Conservation (phyloP, 2,113 vertebrate genomes). For the Tonatia bakeri region DNA sequence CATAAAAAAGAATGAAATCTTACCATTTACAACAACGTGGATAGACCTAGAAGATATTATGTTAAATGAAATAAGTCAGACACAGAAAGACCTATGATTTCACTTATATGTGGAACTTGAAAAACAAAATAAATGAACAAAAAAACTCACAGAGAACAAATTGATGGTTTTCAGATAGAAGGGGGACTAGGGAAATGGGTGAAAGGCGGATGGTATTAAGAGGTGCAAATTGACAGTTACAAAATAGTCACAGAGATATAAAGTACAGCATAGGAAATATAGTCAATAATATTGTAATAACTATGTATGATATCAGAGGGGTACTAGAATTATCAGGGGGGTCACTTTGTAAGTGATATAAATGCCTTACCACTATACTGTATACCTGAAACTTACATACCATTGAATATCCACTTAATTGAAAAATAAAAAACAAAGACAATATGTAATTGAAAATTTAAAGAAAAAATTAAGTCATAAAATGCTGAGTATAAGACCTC, state of each 20-base stretch:
- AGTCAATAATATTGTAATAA: neutral
- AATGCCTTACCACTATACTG: too few relatives aligned
- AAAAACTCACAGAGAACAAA: neutral
- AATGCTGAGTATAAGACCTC: neutral
- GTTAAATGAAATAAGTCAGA: neutral
- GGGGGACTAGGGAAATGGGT: neutral
- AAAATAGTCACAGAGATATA: neutral
- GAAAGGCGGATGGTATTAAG: neutral
- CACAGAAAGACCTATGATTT: neutral
- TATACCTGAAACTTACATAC: neutral
- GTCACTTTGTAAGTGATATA: neutral
- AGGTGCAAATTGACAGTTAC: neutral
- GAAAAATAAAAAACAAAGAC: neutral
- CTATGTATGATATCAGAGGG: too few relatives aligned
- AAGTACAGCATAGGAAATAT: neutral
- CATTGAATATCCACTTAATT: neutral
- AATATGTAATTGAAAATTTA: neutral
- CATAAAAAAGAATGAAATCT: neutral
- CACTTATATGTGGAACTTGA: neutral
- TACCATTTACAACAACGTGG: neutral
- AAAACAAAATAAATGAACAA: neutral
- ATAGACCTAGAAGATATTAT: neutral
- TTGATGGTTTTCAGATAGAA: neutral
- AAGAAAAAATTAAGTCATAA: neutral
- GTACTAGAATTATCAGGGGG: neutral